Conservation (phyloP, 2,113 vertebrate species). For the Dipodomys stephensi region DNA sequence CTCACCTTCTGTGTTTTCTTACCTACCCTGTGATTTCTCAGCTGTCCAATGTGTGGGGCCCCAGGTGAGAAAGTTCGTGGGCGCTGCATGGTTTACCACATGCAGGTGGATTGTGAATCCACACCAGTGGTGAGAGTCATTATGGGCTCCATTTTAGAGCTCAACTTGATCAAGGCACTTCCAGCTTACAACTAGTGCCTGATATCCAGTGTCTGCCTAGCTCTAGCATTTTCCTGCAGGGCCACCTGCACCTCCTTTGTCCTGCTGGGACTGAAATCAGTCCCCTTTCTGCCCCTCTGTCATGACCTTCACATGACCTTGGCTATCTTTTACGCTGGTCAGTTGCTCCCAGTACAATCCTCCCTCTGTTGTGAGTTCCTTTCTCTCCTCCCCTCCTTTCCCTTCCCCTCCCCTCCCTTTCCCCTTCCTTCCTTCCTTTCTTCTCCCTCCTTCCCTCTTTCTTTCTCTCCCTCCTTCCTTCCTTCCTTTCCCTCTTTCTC, state of each 20-base stretch:
- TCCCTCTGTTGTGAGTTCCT: background rate
- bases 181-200: rapidly evolving
- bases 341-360: rapidly evolving
- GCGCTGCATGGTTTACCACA: rapidly evolving
- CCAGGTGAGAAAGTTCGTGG: rapidly evolving
- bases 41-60: rapidly evolving
- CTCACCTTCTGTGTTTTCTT: background rate
- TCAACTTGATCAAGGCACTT: background rate
- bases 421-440: no score
- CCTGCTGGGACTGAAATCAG: no score
- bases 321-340: background rate
- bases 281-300: no score
- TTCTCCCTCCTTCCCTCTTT: no score
- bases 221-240: background rate
- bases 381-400: no score
- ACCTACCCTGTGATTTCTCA: background rate
- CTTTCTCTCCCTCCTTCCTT: no score
- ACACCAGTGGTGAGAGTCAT: rapidly evolving
- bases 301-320: background rate
- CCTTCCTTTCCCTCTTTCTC: no score
- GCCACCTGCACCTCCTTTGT: no score
- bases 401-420: no score
- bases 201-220: no score
- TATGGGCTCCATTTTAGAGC: background rate
- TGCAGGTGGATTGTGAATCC: background rate